These are phyloP conservation scores for Pachymerium ferrugineum DNA, from an alignment of 2,888 invertebrate species.

Conservation along the genomic window DNA sequence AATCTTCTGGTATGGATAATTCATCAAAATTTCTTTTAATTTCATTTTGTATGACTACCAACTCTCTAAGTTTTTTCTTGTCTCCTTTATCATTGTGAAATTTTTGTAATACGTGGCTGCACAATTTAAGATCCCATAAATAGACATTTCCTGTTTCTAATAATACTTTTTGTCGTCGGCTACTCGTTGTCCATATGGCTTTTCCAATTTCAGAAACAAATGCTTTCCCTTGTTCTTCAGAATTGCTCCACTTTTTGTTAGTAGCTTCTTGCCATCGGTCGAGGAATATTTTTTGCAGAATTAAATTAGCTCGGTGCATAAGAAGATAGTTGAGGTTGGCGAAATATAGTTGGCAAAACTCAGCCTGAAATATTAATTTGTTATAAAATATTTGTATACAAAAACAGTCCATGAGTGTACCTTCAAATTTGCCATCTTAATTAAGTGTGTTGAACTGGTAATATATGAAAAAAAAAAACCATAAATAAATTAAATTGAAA, in stretches of 20 bases:
- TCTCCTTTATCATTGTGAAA: not conserved
- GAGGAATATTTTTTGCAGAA: not conserved
- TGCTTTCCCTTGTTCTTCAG: not conserved
- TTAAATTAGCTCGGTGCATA: not conserved
- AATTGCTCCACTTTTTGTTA: not conserved
- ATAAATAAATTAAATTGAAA: too few species aligned
- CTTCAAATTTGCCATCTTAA: too few species aligned
- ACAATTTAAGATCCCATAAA: not conserved
- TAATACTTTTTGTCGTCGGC: not conserved
- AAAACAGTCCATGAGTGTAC: too few species aligned
- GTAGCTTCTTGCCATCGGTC: not conserved
- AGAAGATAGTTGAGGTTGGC: too few species aligned
- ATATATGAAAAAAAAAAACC: too few species aligned
- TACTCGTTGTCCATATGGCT: not conserved
- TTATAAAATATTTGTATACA: too few species aligned
- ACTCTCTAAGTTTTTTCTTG: not conserved
- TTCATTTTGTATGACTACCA: not conserved
- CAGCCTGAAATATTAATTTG: too few species aligned
- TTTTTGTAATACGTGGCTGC: not conserved
- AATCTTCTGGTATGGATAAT: too few species aligned
- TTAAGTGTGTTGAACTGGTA: too few species aligned
- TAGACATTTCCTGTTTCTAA: not conserved
- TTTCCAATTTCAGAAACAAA: not conserved
- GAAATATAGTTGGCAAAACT: too few species aligned
- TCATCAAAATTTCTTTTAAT: not conserved